Evolutionary conservation across 1,140 invertebrate species (phyloP), one percentile per base, ranked within the genome.

Genomic region (Triops cancriformis): DNA sequence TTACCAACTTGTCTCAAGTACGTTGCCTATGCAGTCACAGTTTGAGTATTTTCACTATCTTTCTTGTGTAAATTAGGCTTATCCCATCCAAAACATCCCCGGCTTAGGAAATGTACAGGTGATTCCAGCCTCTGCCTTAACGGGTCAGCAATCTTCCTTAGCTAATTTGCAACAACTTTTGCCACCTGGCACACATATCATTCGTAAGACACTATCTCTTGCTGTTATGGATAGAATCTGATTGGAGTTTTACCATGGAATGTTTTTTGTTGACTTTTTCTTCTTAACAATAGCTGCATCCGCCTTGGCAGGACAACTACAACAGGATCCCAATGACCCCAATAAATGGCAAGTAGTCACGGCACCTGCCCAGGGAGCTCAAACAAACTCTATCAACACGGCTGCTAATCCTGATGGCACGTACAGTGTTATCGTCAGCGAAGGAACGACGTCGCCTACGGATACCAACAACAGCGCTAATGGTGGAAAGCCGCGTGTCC

Each of bases 261-360:
- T 26, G 11, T 26, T 23, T 41, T 74, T 0, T 28, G 37, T 45
- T 73, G n/a, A 41, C 76, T 31, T 14, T n/a, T 72, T 26, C 4
- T 41, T 79, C 75, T 77, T 75, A n/a, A 6, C 26, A 43, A 23
- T 72, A 75, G 80, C 73, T 73, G 72, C 64, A 37, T 75, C 73
- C 27, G 73, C 73, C 28, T 12, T 77, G 80, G 82, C 82, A 72
- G 75, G 85, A 43, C 85, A 86, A 64, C 77, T 91, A 75, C 90
- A 92, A 81, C 89, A 92, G 81, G 92, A 94, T 82, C 90, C 91
- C 0, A 90, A 87, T 80, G 92, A 94, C 84, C 89, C 91, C 0
- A 89, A 87, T 72, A 94, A 92, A 83, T 93, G 91, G 91, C 92
- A 94, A 84, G 89, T 94, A 31, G 88, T 94, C 26, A 82, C 83